Conservation (phyloP, 2,113 vertebrate genomes). For the Pteruthius melanotis region DNA sequence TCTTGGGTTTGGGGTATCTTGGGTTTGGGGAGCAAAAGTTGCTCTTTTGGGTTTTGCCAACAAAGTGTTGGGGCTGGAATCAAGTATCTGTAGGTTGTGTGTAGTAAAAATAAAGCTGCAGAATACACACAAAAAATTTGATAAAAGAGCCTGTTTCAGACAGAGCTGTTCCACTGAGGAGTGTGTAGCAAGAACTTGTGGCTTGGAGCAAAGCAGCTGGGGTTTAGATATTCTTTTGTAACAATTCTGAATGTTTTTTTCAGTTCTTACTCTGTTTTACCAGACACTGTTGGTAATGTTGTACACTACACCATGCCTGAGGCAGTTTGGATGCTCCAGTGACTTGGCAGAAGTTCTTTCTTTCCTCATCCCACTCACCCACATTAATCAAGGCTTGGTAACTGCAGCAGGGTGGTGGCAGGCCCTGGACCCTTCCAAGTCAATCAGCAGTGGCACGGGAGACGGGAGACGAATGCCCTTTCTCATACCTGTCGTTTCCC, state of each 20-base stretch:
- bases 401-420: not conserved
- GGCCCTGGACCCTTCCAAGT: not conserved
- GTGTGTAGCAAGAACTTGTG: not conserved
- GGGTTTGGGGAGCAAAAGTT: too few relatives aligned
- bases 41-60: constrained; percentile 7
- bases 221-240: not conserved
- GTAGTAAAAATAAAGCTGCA: not conserved
- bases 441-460: not conserved
- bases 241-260: not conserved
- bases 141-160: not conserved
- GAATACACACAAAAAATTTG: not conserved
- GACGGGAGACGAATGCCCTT: not conserved
- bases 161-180: not conserved
- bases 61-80: not conserved
- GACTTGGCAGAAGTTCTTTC: not conserved
- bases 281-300: not conserved
- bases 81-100: not conserved
- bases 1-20: too few relatives aligned
- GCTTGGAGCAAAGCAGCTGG: not conserved
- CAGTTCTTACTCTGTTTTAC: not conserved
- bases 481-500: not conserved
- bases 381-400: not conserved
- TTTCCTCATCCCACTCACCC: not conserved
- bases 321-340: not conserved
- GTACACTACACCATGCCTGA: not conserved